Base-by-base conservation (phyloP, 2,888 invertebrate species). In the Cryptocheilus praepositus region DNA sequence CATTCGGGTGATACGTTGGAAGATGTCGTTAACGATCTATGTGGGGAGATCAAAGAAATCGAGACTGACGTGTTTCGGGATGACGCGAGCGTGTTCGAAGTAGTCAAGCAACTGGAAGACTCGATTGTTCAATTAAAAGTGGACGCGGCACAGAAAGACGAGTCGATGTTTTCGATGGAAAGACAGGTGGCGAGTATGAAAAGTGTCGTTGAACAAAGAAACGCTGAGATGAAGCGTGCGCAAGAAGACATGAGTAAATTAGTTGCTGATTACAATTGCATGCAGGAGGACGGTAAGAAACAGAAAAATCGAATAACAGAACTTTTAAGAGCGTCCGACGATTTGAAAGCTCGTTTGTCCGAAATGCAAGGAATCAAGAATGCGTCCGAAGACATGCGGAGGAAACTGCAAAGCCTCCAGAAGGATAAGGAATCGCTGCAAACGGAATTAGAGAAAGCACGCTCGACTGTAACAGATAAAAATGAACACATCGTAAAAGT, bases 31-130 rank as follows among this genome's bases (percentile, higher is more conserved):
- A 73, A 70, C 52, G 71, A 68, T 28, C 28, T 80, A n/a, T 77
- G 72, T 21, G 36, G 46, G 44, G 71, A 67, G 49, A 73, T 80
- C 8, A 73, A 75, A 51, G 74, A 78, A 44, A 65, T 81, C 57
- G 81, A 80, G 51, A 57, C 59, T 18, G 64, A 71, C 22, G 74
- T 77, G 8, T 64, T 70, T 0, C 60, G 57, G n/a, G 76, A 81
- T 51, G 56, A 64, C 16, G 43, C 59, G 19, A 68, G 58, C 51
- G 56, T 64, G 53, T 57, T 71, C 18, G 67, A 67, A 45, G 76
- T 71, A 59, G 74, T 78, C 60, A 70, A 73, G 0, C 70, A 74
- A n/a, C 56, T 83, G n/a, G 80, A 81, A 19, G 65, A 65, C 2
- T 66, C 61, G 13, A 16, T 77, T 45, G 60, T 62, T 16, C 44